Percentiles rank a stretch among this genome's conserved stretches.
Evolutionary conservation across 2,113 vertebrate species (phyloP).

Genomic region (Opisthocomus hoazin): DNA sequence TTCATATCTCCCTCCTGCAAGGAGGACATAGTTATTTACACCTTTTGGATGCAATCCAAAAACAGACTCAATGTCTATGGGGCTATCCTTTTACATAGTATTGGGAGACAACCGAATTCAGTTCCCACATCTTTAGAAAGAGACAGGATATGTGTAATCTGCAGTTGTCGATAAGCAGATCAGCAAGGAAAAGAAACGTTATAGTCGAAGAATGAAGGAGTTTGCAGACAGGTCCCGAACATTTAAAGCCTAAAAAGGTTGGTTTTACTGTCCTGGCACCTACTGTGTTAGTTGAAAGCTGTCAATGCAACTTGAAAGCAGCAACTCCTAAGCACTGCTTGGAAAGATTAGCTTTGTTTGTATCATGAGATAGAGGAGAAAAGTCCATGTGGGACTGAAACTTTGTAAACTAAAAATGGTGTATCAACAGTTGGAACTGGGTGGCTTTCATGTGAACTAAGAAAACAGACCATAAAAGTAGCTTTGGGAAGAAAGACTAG

Average conservation of each 20-base stretch:
- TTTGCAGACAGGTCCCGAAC: background rate
- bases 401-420: background rate
- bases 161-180: background rate
- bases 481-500: background rate
- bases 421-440: background rate
- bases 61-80: background rate
- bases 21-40: background rate
- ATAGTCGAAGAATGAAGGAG: background rate
- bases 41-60: background rate
- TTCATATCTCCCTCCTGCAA: background rate
- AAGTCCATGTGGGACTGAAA: background rate
- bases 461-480: background rate
- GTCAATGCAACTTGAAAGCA: background rate
- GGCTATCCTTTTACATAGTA: background rate
- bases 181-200: background rate
- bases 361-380: background rate
- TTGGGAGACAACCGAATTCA: background rate
- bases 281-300: background rate
- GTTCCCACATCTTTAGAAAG: background rate
- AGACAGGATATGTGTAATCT: fast-evolving
- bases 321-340: background rate
- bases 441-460: background rate
- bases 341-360: background rate
- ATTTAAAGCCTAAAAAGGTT: background rate
- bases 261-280: background rate